Percentiles rank a stretch among this genome's conserved stretches.
phyloP scores from a whole-genome alignment of 2,113 vertebrate genomes.

The Trogon surrucura region DNA sequence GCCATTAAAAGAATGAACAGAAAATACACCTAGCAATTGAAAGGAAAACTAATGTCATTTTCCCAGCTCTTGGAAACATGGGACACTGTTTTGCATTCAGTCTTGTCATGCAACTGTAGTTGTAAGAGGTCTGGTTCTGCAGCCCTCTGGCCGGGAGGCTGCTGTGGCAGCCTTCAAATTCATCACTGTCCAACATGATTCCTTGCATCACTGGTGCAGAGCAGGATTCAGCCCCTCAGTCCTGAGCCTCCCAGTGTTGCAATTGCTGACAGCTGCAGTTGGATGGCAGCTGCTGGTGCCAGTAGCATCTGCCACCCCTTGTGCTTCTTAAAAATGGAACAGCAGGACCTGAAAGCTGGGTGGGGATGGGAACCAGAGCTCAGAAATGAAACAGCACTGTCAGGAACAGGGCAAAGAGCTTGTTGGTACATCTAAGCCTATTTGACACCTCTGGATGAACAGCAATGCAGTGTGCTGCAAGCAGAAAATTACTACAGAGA shows the following conservation, averaged over 20 bases:
- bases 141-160: not conserved
- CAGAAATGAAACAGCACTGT: not conserved
- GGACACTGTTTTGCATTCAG: not conserved
- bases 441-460: not conserved
- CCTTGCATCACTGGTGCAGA: not conserved
- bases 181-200: accelerated
- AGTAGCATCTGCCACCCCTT: not conserved
- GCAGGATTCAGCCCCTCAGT: not conserved
- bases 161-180: not conserved
- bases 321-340: not conserved
- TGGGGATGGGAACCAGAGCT: not conserved
- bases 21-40: not conserved
- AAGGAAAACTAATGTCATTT: not conserved
- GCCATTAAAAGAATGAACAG: not conserved
- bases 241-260: not conserved
- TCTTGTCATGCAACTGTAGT: accelerated
- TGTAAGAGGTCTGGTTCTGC: not conserved
- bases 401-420: not conserved
- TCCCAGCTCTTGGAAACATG: not conserved
- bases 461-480: not conserved
- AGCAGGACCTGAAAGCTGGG: not conserved
- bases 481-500: not conserved
- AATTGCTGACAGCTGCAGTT: not conserved
- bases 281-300: not conserved
- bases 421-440: not conserved